Evolutionary conservation across 2,888 invertebrate genomes (phyloP).

Genomic region (Heterodera filipjevi): DNA sequence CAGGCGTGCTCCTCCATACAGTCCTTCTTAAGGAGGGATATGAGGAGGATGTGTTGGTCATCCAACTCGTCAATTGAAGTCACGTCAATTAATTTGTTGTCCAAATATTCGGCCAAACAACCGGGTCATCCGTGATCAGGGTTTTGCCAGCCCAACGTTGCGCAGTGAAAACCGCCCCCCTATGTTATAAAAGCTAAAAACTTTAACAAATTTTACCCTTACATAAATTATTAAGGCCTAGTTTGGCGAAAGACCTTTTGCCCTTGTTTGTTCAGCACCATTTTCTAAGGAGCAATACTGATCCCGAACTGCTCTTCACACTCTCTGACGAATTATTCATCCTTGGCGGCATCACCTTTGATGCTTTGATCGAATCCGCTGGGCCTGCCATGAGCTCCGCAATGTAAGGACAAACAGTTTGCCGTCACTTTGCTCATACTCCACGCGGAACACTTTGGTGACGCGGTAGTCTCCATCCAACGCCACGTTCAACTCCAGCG

Average conservation of each 20-base stretch:
- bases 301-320: conserved; percentile 30
- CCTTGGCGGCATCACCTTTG: conserved; percentile 7
- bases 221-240: conserved; percentile 11
- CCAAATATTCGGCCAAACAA: background rate
- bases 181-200: too few species aligned
- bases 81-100: conserved; percentile 16
- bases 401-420: too few species aligned
- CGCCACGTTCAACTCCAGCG: too few species aligned
- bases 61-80: background rate
- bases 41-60: conserved; percentile 3
- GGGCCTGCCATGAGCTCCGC: too few species aligned
- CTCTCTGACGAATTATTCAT: background rate
- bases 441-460: too few species aligned
- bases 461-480: too few species aligned
- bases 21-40: background rate
- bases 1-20: conserved; percentile 13
- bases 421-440: too few species aligned
- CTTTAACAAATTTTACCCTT: background rate
- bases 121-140: background rate
- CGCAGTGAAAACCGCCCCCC: conserved; percentile 26
- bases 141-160: conserved; percentile 15
- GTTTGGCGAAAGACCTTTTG: background rate
- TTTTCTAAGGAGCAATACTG: conserved; percentile 8
- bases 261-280: conserved; percentile 16
- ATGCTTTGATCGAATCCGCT: too few species aligned